Conservation (phyloP, 1,140 invertebrate genomes). For the Wasmannia auropunctata region DNA sequence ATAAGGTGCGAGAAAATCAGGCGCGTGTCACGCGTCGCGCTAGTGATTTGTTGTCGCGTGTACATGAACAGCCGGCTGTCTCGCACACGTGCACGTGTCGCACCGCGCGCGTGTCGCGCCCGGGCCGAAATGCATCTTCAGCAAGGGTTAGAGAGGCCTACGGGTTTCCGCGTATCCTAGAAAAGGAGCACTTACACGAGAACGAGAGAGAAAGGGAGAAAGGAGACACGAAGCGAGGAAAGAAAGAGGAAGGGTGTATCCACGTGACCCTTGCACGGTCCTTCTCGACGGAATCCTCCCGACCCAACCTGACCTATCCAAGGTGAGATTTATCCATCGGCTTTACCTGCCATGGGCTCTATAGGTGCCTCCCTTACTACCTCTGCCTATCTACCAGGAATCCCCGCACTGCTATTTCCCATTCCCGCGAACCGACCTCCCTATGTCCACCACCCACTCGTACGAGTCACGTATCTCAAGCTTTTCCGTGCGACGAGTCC, state of each 20-base stretch:
- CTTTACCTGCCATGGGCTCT: slow-evolving; percentile 80
- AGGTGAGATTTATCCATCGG: slow-evolving; percentile 81
- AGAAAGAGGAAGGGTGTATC: slow-evolving; percentile 47
- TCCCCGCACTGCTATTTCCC: slow-evolving; percentile 65
- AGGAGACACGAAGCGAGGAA: slow-evolving; percentile 22
- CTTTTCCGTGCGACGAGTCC: slow-evolving; percentile 37
- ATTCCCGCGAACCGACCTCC: slow-evolving; percentile 51
- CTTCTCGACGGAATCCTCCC: slow-evolving; percentile 77
- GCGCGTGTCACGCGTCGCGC: slow-evolving; percentile 79
- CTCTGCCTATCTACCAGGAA: slow-evolving; percentile 63
- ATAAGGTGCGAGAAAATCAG: slow-evolving; percentile 77
- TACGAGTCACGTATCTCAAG: slow-evolving; percentile 64
- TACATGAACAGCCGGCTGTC: neutral
- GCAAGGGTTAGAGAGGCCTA: slow-evolving; percentile 73
- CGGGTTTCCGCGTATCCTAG: slow-evolving; percentile 54
- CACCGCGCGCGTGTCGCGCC: slow-evolving; percentile 47
- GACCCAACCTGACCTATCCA: slow-evolving; percentile 81
- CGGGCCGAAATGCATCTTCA: slow-evolving; percentile 43
- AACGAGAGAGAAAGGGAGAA: slow-evolving; percentile 51
- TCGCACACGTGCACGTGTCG: slow-evolving; percentile 31
- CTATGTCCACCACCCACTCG: slow-evolving; percentile 1
- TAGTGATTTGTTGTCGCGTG: slow-evolving; percentile 79
- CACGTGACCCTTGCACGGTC: slow-evolving; percentile 75
- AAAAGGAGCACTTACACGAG: slow-evolving; percentile 56
- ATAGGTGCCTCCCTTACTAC: slow-evolving; percentile 56